These are phyloP conservation scores for Nibea coibor DNA, from an alignment of 2,113 vertebrate species.

Conservation along the genomic window DNA sequence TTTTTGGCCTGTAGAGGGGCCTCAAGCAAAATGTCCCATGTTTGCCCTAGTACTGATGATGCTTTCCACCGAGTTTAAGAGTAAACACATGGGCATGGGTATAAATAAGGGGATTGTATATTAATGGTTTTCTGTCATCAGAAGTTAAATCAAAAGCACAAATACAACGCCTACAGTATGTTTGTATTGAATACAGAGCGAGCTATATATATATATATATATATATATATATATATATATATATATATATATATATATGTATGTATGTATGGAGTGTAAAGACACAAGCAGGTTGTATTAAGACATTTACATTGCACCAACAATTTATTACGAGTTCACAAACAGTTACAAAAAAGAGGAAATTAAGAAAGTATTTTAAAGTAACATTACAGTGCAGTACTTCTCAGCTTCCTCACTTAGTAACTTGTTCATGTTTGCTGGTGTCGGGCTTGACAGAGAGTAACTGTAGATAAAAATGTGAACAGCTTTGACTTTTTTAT, in stretches of 20 bases:
- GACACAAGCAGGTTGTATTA: background rate
- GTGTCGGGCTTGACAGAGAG: no score
- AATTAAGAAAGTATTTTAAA: no score
- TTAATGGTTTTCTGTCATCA: background rate
- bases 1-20: slow-evolving; percentile 59
- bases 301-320: background rate
- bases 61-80: background rate
- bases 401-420: no score
- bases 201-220: background rate
- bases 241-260: no score
- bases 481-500: background rate
- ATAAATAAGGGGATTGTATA: background rate
- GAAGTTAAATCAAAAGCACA: background rate
- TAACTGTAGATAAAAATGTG: no score
- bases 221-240: no score
- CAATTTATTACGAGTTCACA: background rate
- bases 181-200: background rate
- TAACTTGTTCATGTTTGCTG: no score
- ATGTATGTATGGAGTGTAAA: no score
- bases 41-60: background rate
- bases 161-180: background rate
- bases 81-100: background rate
- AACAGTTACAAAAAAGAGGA: no score
- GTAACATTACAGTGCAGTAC: no score
- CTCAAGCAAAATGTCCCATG: slow-evolving; percentile 25